These are phyloP conservation scores for Morus bassanus DNA, from an alignment of 2,797 vertebrate species.

Conservation along the genomic window DNA sequence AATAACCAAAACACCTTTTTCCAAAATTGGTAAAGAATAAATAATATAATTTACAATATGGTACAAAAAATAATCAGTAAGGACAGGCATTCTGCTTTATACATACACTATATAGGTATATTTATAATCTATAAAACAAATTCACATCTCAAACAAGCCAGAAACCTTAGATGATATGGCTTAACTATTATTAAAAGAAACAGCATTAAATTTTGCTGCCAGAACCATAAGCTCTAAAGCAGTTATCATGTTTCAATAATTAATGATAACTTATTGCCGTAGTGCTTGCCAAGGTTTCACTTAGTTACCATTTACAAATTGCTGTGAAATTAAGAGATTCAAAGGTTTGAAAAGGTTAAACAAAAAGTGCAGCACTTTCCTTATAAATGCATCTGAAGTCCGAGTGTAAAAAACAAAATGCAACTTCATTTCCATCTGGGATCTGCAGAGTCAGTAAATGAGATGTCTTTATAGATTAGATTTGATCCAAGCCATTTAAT, in stretches of 20 bases:
- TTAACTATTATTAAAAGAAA: conserved; percentile 80
- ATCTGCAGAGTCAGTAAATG: not conserved
- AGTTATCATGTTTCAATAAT: conserved; percentile 46
- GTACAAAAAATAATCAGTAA: conserved; percentile 91
- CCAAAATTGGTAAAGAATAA: conserved; percentile 92
- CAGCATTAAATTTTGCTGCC: conserved; percentile 74
- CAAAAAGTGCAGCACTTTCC: conserved; percentile 69
- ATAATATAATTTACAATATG: conserved; percentile 98
- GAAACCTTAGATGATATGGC: conserved; percentile 82
- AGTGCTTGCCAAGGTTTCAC: conserved; percentile 68
- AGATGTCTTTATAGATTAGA: not conserved
- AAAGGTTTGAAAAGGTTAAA: conserved; percentile 47
- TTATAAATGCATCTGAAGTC: conserved; percentile 54
- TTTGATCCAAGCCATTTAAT: not conserved
- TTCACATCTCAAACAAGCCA: conserved; percentile 81
- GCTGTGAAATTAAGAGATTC: conserved; percentile 36
- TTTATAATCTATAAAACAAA: conserved; percentile 82
- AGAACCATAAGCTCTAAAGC: conserved; percentile 62
- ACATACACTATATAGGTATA: conserved; percentile 81
- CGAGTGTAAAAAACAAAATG: conserved; percentile 30
- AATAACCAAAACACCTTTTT: conserved; percentile 87
- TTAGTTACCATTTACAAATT: conserved; percentile 50
- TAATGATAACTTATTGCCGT: conserved; percentile 60
- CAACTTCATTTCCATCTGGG: not conserved
- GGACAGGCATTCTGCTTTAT: conserved; percentile 85